Percentiles rank a stretch among this genome's conserved stretches.
Conservation (phyloP, 2,888 invertebrate species). For the Branchipolynoe longqiensis region DNA sequence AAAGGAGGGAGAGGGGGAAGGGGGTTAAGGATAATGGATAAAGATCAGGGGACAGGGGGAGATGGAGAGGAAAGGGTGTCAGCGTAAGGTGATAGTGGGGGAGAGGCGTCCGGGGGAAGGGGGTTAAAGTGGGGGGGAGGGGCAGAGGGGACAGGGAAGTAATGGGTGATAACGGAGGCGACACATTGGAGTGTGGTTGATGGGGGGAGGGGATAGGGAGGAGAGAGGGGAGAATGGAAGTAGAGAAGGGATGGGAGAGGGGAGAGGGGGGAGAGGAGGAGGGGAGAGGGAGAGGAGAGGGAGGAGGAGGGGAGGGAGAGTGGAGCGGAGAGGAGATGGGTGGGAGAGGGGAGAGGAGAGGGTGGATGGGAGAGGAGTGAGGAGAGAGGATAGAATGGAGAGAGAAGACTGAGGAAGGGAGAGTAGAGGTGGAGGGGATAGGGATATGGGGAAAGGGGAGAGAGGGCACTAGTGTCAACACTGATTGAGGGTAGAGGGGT, state of each 20-base stretch:
- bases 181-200: not conserved
- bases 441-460: not conserved
- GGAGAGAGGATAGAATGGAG: no score
- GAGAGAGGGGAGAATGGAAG: not conserved
- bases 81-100: not conserved
- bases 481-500: no score
- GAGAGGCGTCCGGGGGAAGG: not conserved
- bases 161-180: not conserved
- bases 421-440: not conserved
- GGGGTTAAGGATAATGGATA: not conserved
- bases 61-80: not conserved
- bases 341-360: no score
- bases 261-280: no score
- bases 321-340: no score
- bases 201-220: not conserved
- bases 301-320: no score
- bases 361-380: no score
- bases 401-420: no score
- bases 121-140: not conserved
- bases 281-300: no score
- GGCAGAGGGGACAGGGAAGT: not conserved
- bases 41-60: not conserved
- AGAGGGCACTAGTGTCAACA: no score
- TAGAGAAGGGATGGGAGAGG: no score
- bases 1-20: not conserved